Percentiles rank a stretch among this genome's conserved stretches.
These are phyloP conservation scores for Acipenser transmontanus DNA, from an alignment of 2,797 vertebrate genomes.

Conservation along the genomic window DNA sequence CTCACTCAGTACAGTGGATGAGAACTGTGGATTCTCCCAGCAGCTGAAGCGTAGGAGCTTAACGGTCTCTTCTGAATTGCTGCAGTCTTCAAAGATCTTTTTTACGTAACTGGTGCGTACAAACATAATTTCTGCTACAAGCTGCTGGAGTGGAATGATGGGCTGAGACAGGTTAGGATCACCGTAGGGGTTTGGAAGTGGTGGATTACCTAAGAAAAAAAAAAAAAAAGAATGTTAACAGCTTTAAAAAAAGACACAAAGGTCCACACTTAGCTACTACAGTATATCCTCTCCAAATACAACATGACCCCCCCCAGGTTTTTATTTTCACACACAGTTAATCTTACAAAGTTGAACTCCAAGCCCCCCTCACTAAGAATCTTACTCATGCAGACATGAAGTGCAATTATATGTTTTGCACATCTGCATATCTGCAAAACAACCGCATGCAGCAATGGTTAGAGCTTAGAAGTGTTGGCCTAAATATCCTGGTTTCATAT, in stretches of 20 bases:
- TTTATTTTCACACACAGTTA: too few species aligned
- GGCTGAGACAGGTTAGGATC: slow-evolving; percentile 91
- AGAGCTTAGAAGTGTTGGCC: too few species aligned
- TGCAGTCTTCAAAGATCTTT: slow-evolving; percentile 98
- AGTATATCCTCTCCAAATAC: not conserved
- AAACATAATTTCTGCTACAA: slow-evolving; percentile 94
- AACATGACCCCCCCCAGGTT: not conserved
- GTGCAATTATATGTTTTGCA: not conserved
- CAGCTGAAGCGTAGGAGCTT: slow-evolving; percentile 97
- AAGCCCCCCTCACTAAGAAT: too few species aligned
- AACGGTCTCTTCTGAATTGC: slow-evolving; percentile 96
- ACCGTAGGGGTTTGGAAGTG: slow-evolving; percentile 91
- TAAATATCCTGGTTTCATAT: too few species aligned
- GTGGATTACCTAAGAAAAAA: slow-evolving; percentile 82
- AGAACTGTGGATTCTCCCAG: slow-evolving; percentile 99
- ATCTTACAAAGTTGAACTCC: too few species aligned
- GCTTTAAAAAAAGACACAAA: not conserved
- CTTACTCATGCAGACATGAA: too few species aligned
- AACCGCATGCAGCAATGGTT: too few species aligned
- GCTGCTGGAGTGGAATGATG: slow-evolving; percentile 95
- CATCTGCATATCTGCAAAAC: too few species aligned
- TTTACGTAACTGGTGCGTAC: slow-evolving; percentile 98
- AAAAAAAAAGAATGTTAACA: not conserved
- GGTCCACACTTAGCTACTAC: not conserved
- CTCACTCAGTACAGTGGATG: slow-evolving; percentile 96